These are phyloP conservation scores for Tamias sibiricus DNA, from an alignment of 2,113 vertebrate species.

Conservation along the genomic window DNA sequence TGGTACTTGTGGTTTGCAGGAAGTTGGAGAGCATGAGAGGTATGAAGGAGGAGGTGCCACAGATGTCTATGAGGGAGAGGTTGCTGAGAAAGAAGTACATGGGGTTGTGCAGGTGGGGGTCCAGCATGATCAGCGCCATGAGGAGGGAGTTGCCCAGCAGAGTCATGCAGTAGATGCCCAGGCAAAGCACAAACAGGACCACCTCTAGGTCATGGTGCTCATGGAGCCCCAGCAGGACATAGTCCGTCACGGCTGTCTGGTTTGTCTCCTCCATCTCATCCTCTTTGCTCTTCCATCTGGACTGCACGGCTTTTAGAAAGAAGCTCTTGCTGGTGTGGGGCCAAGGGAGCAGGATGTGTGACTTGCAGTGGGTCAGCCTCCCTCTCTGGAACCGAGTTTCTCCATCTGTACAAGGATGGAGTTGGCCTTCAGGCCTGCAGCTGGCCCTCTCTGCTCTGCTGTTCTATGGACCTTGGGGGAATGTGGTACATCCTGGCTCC, in stretches of 20 bases:
- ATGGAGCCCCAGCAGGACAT: slow-evolving; percentile 62
- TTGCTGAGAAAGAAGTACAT: slow-evolving; percentile 80
- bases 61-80: slow-evolving; percentile 75
- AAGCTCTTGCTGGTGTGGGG: not conserved
- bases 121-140: slow-evolving; percentile 38
- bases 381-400: not conserved
- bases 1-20: slow-evolving; percentile 45
- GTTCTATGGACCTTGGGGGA: not conserved
- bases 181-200: slow-evolving; percentile 66
- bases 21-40: slow-evolving; percentile 73
- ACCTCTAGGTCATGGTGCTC: slow-evolving; percentile 8
- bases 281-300: not conserved
- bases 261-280: slow-evolving; percentile 41
- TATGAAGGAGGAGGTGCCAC: slow-evolving; percentile 63
- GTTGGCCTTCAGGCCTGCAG: not conserved
- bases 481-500: not conserved
- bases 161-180: slow-evolving; percentile 44
- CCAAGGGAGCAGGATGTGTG: not conserved
- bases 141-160: slow-evolving; percentile 71
- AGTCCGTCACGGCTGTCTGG: not conserved
- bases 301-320: not conserved
- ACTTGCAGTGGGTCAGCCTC: not conserved
- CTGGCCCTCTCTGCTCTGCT: not conserved
- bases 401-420: not conserved
- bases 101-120: slow-evolving; percentile 63